These are phyloP conservation scores for Sisor rabdophorus DNA, from an alignment of 2,113 vertebrate genomes.

Conservation along the genomic window DNA sequence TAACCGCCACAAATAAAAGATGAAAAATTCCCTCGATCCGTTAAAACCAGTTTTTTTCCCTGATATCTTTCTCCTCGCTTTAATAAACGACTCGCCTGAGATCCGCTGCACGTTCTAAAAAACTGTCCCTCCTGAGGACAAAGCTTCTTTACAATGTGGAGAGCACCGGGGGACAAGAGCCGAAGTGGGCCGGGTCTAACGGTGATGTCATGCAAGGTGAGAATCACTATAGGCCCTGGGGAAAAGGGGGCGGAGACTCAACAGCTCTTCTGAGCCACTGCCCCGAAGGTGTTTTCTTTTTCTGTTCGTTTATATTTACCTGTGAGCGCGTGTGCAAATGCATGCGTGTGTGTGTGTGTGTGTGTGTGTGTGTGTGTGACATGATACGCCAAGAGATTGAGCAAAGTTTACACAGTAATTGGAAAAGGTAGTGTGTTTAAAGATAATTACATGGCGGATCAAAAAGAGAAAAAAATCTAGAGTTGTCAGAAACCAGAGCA, in stretches of 20 bases:
- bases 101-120: slow-evolving; percentile 7
- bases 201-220: slow-evolving; percentile 70
- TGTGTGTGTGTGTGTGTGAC: neutral
- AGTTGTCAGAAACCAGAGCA: too few relatives aligned
- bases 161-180: slow-evolving; percentile 41
- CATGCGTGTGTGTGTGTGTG: neutral
- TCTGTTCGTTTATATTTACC: neutral
- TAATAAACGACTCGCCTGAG: neutral
- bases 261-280: neutral
- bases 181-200: slow-evolving; percentile 59
- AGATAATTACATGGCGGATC: neutral
- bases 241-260: neutral
- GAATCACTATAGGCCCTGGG: slow-evolving; percentile 53
- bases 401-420: neutral
- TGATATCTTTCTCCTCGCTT: too few relatives aligned
- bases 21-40: neutral
- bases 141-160: slow-evolving; percentile 67
- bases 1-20: neutral
- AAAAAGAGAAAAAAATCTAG: too few relatives aligned
- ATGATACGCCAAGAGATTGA: neutral
- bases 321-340: neutral
- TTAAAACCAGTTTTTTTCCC: neutral
- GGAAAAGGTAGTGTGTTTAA: neutral
- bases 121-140: slow-evolving; percentile 64
- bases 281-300: slow-evolving; percentile 2